Evolutionary conservation across 2,888 invertebrate genomes (phyloP).

Genomic region (Chrysomela aeneicollis): DNA sequence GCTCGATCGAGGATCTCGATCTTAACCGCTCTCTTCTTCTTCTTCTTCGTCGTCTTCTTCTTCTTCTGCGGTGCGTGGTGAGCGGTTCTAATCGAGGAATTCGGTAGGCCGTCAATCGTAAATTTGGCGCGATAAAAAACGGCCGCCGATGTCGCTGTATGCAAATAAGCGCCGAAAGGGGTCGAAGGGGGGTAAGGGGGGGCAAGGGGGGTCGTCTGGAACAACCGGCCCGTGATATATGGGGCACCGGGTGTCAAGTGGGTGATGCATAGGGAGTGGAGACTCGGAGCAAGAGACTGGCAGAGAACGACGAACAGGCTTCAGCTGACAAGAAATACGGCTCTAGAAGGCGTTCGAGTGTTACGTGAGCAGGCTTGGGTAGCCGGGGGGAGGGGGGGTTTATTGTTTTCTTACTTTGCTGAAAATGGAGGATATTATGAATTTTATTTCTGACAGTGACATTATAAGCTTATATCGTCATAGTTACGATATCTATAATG

Average conservation of each 20-base stretch:
- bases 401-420: too few relatives aligned
- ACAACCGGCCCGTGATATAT: slow-evolving; percentile 61
- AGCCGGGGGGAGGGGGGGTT: too few relatives aligned
- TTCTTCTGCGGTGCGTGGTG: not conserved
- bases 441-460: too few relatives aligned
- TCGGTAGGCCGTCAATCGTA: slow-evolving; percentile 4
- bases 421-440: too few relatives aligned
- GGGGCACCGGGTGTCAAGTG: slow-evolving; percentile 64
- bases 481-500: too few relatives aligned
- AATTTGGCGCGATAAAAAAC: slow-evolving; percentile 1
- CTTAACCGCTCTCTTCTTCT: not conserved
- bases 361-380: too few relatives aligned
- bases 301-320: slow-evolving; percentile 29
- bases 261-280: slow-evolving; percentile 62
- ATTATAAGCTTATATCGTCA: too few relatives aligned
- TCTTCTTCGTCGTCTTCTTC: too few relatives aligned
- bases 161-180: slow-evolving; percentile 57
- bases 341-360: too few relatives aligned
- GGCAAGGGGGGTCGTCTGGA: slow-evolving; percentile 33
- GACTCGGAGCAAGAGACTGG: slow-evolving; percentile 2
- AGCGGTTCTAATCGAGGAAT: not conserved
- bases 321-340: too few relatives aligned
- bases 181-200: slow-evolving; percentile 20
- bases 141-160: slow-evolving; percentile 59
- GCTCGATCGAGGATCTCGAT: not conserved